phyloP scores from a whole-genome alignment of 2,888 invertebrate species.

The Dinocampus coccinellae region DNA sequence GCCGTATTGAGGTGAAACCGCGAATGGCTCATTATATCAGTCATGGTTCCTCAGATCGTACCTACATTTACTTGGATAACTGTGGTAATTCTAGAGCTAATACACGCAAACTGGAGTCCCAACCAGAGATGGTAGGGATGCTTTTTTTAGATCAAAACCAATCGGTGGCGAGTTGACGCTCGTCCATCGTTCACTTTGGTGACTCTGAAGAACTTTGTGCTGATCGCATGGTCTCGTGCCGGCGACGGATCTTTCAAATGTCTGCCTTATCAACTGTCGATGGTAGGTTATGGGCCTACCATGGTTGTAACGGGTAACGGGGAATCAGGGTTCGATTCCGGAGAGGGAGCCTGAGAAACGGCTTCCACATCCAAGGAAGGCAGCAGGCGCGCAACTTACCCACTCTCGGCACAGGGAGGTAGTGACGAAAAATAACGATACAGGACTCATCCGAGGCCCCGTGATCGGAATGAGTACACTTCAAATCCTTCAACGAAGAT shows the following conservation, averaged over 20 bases:
- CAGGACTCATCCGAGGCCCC: slow-evolving; percentile 51
- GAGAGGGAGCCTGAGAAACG: slow-evolving; percentile 78
- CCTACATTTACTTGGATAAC: slow-evolving; percentile 46
- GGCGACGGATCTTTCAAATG: slow-evolving; percentile 76
- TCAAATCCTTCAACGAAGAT: no score
- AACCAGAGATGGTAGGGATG: slow-evolving; percentile 67
- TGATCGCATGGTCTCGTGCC: slow-evolving; percentile 64
- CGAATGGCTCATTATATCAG: slow-evolving; percentile 74
- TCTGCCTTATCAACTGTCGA: slow-evolving; percentile 79
- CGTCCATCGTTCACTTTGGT: no score
- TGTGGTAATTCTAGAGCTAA: slow-evolving; percentile 24
- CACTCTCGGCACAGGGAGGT: slow-evolving; percentile 74
- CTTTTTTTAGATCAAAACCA: no score
- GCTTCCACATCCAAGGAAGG: slow-evolving; percentile 81
- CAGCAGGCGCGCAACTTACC: slow-evolving; percentile 80
- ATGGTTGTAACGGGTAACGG: slow-evolving; percentile 79
- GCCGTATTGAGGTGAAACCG: slow-evolving; percentile 72
- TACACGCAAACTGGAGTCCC: slow-evolving; percentile 72
- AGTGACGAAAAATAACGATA: slow-evolving; percentile 78
- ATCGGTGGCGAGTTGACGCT: no score
- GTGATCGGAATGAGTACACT: slow-evolving; percentile 53
- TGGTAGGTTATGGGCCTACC: slow-evolving; percentile 77
- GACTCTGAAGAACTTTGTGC: no score
- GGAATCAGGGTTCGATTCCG: slow-evolving; percentile 77
- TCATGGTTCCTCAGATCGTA: slow-evolving; percentile 71